Evolutionary conservation across 2,888 invertebrate genomes (phyloP), one percentile per base, ranked within the genome.

Genomic region (Nysson spinosus): DNA sequence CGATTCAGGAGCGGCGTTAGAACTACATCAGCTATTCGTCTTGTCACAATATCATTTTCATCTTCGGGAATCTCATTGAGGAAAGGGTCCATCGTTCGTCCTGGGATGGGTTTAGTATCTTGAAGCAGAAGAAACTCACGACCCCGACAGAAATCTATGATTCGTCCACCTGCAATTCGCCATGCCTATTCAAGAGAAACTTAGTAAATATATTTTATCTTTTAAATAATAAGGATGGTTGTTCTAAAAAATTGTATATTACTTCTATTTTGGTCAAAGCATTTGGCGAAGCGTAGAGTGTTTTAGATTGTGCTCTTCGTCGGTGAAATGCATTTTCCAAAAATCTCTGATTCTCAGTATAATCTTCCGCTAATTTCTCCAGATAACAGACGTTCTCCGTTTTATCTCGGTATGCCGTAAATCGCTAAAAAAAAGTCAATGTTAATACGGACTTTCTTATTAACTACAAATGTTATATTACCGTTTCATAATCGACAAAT

Each of bases 101-200:
- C 54, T 0, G 44, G 51, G 4, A 44, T 42, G 3, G 83, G 82
- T 24, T 55, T 56, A 1, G 56, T 69, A 35, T 84, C 82, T 74
- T 87, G 86, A 5, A 89, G 79, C 2, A 89, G 72, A 55, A 86
- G 83, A 9, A 88, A 87, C 0, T 84, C 84, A 56, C 85, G 85
- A n/a, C 88, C 88, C 20, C 82, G 80, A 74, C 89, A 90, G 71
- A 89, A 89, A 51, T 88, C 85, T 3, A 85, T 82, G 35, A 90
- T 85, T 60, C 87, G 81, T 17, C 84, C 83, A 1, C 89, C 89
- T n/a, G 87, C 89, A 22, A 89, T 61, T 50, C 80, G 79, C 85
- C 87, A 87, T 49, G 87, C 87, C 89, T 89, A 40, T 11, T 37
- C 24, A 26, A 6, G 24, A 12, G n/a, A 7, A 24, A 40, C 44